A percentile compares a stretch with the other conserved stretches of the same genome.
Conservation (phyloP, 2,888 invertebrate species). For the Cinara cedri region DNA sequence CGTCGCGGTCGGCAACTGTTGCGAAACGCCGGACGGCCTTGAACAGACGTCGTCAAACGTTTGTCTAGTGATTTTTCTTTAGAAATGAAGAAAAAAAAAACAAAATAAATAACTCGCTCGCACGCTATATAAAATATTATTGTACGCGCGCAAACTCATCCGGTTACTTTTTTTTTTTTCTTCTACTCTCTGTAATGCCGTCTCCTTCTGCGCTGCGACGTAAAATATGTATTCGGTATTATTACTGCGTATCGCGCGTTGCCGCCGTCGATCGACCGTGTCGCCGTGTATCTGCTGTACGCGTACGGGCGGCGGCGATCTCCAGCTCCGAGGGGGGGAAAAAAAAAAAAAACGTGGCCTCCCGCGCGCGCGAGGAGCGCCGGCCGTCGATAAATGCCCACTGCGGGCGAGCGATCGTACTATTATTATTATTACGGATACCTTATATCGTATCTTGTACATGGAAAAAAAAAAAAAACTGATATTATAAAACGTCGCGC, state of each 20-base stretch:
- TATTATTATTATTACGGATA: too few relatives aligned
- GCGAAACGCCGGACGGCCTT: conserved; percentile 49
- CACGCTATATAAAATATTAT: conserved; percentile 24
- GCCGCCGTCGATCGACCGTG: too few relatives aligned
- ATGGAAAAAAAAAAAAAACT: too few relatives aligned
- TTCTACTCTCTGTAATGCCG: too few relatives aligned
- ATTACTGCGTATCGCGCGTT: too few relatives aligned
- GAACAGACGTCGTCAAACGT: neutral
- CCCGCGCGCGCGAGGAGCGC: neutral
- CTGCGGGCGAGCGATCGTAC: neutral
- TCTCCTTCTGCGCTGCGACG: too few relatives aligned
- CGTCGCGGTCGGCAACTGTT: conserved; percentile 29
- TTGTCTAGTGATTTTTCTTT: conserved; percentile 43
- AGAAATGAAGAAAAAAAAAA: conserved; percentile 1
- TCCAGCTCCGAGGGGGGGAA: neutral
- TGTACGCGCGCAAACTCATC: conserved; percentile 1
- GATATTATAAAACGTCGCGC: neutral
- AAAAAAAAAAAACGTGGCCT: conserved; percentile 16
- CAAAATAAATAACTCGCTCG: conserved; percentile 4
- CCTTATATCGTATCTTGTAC: too few relatives aligned
- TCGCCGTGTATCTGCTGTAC: neutral
- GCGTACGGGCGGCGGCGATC: neutral
- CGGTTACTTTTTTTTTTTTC: conserved; percentile 33
- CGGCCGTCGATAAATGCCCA: neutral
- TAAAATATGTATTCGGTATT: too few relatives aligned